A percentile compares a stretch with the other conserved stretches of the same genome.
Evolutionary conservation across 2,113 vertebrate genomes (phyloP).

Genomic region (Cariama cristata): DNA sequence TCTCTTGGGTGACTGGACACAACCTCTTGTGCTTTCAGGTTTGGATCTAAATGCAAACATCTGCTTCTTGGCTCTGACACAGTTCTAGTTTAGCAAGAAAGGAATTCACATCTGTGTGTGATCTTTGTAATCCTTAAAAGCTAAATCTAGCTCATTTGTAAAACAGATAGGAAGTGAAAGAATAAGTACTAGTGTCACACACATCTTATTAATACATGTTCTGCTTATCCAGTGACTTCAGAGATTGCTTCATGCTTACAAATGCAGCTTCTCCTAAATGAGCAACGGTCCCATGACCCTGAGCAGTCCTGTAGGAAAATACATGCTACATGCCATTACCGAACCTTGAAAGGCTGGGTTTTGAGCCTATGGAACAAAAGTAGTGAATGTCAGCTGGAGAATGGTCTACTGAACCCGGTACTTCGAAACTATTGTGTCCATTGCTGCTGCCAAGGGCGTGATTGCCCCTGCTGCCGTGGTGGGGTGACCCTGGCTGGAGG

Average conservation of each 20-base stretch:
- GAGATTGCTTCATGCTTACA: background rate
- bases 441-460: rapidly evolving
- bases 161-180: background rate
- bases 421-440: rapidly evolving
- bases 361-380: background rate
- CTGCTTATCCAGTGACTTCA: background rate
- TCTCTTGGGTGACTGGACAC: background rate
- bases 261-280: background rate
- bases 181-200: background rate
- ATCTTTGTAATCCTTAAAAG: background rate
- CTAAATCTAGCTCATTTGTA: background rate
- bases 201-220: background rate
- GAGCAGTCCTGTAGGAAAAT: background rate
- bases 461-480: rapidly evolving
- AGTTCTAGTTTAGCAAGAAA: background rate
- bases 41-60: background rate
- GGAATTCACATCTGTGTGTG: background rate
- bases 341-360: rapidly evolving
- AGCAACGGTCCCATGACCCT: slow-evolving; percentile 16
- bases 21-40: background rate
- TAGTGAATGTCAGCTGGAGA: rapidly evolving
- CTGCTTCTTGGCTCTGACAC: background rate
- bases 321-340: background rate
- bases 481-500: background rate
- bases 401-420: rapidly evolving